phyloP scores from a whole-genome alignment of 2,888 invertebrate genomes.

The Plusia festucae region DNA sequence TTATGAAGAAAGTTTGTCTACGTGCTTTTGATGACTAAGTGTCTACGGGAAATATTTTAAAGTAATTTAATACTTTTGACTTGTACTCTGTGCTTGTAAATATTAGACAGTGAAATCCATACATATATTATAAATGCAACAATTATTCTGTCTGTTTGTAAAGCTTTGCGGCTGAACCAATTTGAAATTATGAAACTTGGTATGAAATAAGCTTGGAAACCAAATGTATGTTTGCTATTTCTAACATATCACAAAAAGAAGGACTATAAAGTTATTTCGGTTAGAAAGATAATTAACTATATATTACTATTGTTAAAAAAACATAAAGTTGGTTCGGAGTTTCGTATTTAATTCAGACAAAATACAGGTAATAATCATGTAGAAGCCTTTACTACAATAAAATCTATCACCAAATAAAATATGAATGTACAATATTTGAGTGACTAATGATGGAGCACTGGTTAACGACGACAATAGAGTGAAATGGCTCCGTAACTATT shows the following conservation, averaged over 20 bases:
- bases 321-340: background rate
- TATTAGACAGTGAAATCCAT: background rate
- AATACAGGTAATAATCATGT: too few species aligned
- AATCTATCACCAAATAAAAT: slow-evolving; percentile 10
- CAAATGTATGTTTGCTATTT: too few species aligned
- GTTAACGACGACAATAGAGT: background rate
- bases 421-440: slow-evolving; percentile 21
- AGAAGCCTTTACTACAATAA: background rate
- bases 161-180: too few species aligned
- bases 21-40: slow-evolving; percentile 13
- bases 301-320: too few species aligned
- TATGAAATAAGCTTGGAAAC: too few species aligned
- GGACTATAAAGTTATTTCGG: too few species aligned
- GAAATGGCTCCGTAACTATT: slow-evolving; percentile 25
- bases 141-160: too few species aligned
- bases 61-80: background rate
- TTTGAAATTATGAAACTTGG: too few species aligned
- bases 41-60: slow-evolving; percentile 16
- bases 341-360: too few species aligned
- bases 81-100: background rate
- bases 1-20: slow-evolving; percentile 2
- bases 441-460: slow-evolving; percentile 3
- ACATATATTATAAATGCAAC: too few species aligned
- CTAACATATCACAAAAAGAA: too few species aligned
- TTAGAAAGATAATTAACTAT: too few species aligned